Evolutionary conservation across 2,113 vertebrate genomes (phyloP).

Genomic region (Semicossyphus pulcher): DNA sequence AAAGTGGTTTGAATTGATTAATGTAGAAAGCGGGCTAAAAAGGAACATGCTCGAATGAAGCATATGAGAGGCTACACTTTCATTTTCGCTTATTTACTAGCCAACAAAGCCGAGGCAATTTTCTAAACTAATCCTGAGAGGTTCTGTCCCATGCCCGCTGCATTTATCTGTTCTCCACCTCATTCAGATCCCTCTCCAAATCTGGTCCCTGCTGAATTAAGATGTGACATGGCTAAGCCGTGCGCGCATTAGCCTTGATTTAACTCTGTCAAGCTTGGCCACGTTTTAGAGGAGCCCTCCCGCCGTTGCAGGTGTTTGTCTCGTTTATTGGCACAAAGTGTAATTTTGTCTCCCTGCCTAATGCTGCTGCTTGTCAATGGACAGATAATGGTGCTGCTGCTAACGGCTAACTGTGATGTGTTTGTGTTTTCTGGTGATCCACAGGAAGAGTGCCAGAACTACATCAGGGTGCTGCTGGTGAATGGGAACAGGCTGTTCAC

Average conservation of each 20-base stretch:
- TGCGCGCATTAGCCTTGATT: slow-evolving; percentile 71
- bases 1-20: slow-evolving; percentile 58
- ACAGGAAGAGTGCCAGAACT: slow-evolving; percentile 99
- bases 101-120: slow-evolving; percentile 55
- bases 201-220: slow-evolving; percentile 55
- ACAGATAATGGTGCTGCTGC: slow-evolving; percentile 37
- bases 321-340: slow-evolving; percentile 61
- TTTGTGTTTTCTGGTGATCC: slow-evolving; percentile 57
- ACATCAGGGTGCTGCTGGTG: slow-evolving; percentile 95
- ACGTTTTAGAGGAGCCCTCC: slow-evolving; percentile 57
- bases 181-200: slow-evolving; percentile 50
- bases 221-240: slow-evolving; percentile 66
- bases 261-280: slow-evolving; percentile 60
- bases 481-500: slow-evolving; percentile 93
- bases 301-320: slow-evolving; percentile 61
- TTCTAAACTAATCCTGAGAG: slow-evolving; percentile 56
- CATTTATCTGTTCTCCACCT: slow-evolving; percentile 52
- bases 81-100: slow-evolving; percentile 54
- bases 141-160: slow-evolving; percentile 35
- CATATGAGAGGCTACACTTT: slow-evolving; percentile 34
- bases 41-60: slow-evolving; percentile 39
- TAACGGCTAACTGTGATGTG: slow-evolving; percentile 52
- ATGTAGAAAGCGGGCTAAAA: slow-evolving; percentile 14
- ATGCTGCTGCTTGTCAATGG: slow-evolving; percentile 53
- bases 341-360: slow-evolving; percentile 49